Evolutionary conservation across 2,797 vertebrate genomes (phyloP), one percentile per base, ranked within the genome.

Genomic region (Trematomus bernacchii): DNA sequence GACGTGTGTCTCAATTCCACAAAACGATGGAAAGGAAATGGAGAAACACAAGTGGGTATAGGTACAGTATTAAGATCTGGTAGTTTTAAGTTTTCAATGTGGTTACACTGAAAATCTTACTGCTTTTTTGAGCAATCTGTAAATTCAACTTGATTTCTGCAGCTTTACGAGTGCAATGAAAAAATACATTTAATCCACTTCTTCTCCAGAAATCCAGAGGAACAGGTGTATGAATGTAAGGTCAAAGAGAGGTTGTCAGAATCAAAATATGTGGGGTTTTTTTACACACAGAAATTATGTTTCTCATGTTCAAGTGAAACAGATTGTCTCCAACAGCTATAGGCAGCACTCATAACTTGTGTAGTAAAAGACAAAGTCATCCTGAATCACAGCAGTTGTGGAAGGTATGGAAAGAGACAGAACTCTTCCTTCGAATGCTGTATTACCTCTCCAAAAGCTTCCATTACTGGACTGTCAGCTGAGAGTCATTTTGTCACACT

Each of bases 141-240:
- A 57, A 66, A 74, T 77, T 73, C n/a, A 82, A 43, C 54, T 51
- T 42, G 30, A 23, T 68, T 71, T 76, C 44, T 66, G 57, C 46
- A 33, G 72, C 59, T 51, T 37, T 21, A 13, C 5, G 55, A 60
- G 37, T 4, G 71, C 27, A 19, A 15, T 86, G 66, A 80, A 80
- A 90, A 61, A 85, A 86, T 85, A 80, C 72, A 91, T 80, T 71
- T 83, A 76, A 79, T 68, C 55, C 64, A 74, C 73, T 79, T 74
- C 77, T 87, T 78, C 72, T 67, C 53, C 51, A 66, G 72, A 23
- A 54, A 83, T 76, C 78, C 61, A 72, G n/a, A 80, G 71, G 55
- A 69, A 50, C 65, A 76, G 76, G 82, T 80, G 64, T 79, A 84
- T 60, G 46, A 71, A 81, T 67, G 48, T 42, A 37, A 69, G 48